Evolutionary conservation across 2,888 invertebrate species (phyloP), one percentile per base, ranked within the genome.

Genomic region (Pseudococcus longispinus): DNA sequence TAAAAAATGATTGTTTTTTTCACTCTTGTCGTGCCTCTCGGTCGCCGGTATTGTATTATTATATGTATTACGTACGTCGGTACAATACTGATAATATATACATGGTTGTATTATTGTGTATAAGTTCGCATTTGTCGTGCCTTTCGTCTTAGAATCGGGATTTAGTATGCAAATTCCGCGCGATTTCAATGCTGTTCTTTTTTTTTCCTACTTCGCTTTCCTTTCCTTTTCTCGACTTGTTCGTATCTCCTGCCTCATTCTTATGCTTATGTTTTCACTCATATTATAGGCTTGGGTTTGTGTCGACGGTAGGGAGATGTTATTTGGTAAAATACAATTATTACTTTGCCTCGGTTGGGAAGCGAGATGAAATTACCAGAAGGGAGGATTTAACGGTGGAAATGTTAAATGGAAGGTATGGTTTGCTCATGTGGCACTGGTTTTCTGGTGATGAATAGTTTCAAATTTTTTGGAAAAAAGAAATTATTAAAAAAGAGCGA

Each of bases 91-190:
- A 65, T 26, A 65, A 65, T 65, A 65, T 65, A 65, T 65, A 65
- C 65, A 65, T 65, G 65, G 65, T 65, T 65, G 65, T 26, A 26
- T 65, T 65, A 65, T 65, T 65, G 65, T 65, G 26, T 26, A 26
- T 65, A 65, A 26, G 11, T 65, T 65, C 65, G 65, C 26, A 65
- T 65, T 65, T 65, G 65, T 65, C 65, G 65, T 65, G 65, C 65
- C 65, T 65, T 65, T 65, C 65, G 65, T 65, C 65, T 65, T 65
- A 65, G 65, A 26, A 65, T 65, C 65, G 65, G 65, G 65, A 65
- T 65, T 65, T 65, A 65, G 65, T 65, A 65, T 65, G 65, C 65
- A 65, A 65, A 65, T 65, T 65, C 51, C 51, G n/a, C 13, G 51
- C 51, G 13, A 51, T 51, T 51, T 51, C n/a, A 51, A 51, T 51